Conservation (phyloP, 2,797 vertebrate species). For the Melanotaenia trifasciata region DNA sequence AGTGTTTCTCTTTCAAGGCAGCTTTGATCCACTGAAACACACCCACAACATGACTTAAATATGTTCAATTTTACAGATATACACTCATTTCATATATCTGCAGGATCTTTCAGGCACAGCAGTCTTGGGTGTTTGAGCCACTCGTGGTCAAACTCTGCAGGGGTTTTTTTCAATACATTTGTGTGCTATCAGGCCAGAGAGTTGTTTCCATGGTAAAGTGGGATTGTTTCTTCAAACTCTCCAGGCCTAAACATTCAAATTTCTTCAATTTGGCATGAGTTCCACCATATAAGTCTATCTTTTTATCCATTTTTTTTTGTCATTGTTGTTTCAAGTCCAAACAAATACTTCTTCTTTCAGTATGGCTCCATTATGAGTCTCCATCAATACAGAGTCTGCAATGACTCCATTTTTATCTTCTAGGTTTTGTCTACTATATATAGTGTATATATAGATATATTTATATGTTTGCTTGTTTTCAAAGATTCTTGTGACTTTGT, state of each 20-base stretch:
- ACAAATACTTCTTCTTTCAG: conserved; percentile 32
- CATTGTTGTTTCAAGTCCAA: conserved; percentile 45
- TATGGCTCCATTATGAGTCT: conserved; percentile 62
- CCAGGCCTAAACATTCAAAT: conserved; percentile 29
- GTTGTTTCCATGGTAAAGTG: conserved; percentile 36
- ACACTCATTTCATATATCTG: conserved; percentile 62
- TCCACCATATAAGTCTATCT: conserved; percentile 45
- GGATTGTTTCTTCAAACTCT: conserved; percentile 48
- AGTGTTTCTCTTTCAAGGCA: conserved; percentile 70
- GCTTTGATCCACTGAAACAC: conserved; percentile 65
- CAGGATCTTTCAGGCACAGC: conserved; percentile 54
- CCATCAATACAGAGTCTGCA: conserved; percentile 35
- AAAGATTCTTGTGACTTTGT: conserved; percentile 75
- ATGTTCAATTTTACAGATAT: conserved; percentile 66
- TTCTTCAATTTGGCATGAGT: conserved; percentile 58
- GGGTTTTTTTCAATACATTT: conserved; percentile 7
- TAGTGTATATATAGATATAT: conserved; percentile 67
- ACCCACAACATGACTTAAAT: conserved; percentile 62
- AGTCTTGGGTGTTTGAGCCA: conserved; percentile 46
- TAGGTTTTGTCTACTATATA: conserved; percentile 70
- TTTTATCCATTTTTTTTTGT: conserved; percentile 12
- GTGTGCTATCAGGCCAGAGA: conserved; percentile 47
- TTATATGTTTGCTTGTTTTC: conserved; percentile 58
- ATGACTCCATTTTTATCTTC: conserved; percentile 52
- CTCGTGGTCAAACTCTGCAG: conserved; percentile 16